Base-by-base conservation (phyloP, 2,888 invertebrate genomes). In the Ametastegia equiseti region DNA sequence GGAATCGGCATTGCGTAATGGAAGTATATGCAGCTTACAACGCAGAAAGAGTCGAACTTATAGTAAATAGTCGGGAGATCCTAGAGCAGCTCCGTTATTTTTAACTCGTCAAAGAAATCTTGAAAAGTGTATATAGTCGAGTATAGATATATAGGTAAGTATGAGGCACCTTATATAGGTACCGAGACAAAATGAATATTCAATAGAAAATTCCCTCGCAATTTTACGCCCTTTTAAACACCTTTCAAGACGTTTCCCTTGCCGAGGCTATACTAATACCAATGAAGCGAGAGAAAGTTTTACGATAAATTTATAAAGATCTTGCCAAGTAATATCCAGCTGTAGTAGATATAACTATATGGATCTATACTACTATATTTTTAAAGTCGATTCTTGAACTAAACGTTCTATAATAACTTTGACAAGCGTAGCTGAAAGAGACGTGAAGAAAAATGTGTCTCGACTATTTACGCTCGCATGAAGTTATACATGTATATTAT, bases 211-310 rank as follows among this genome's bases (percentile, higher is more conserved):
- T 71, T 42, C 19, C 19, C 69, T 45, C 23, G 69, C 45, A 73
- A 73, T 73, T 73, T 73, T 54, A 73, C 73, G 50, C 73, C 54
- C 73, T n/a, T 73, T 73, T 50, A 73, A 73, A 73, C 50, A 33
- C 33, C 73, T 54, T 73, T 54, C 7, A 50, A 54, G 33, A 50
- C 9, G 30, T 73, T 50, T 54, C n/a, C n/a, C n/a, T n/a, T 45
- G 23, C 27, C 45, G 23, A 73, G 23, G 27, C 30, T 47, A 7
- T 71, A 71, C 7, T 5, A 11, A 11, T 15, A 13, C 69, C 13
- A 7, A 27, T 27, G 6, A 6, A 6, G 5, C 27, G 27, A 15
- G 54, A 11, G 33, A 5, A 54, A 73, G 33, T 54, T 73, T 50
- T 1, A 50, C 50, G 50, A 73, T 73, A 73, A 73, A 73, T 73